Evolutionary conservation across 2,113 vertebrate genomes (phyloP).

Genomic region (Paramisgurnus dabryanus): DNA sequence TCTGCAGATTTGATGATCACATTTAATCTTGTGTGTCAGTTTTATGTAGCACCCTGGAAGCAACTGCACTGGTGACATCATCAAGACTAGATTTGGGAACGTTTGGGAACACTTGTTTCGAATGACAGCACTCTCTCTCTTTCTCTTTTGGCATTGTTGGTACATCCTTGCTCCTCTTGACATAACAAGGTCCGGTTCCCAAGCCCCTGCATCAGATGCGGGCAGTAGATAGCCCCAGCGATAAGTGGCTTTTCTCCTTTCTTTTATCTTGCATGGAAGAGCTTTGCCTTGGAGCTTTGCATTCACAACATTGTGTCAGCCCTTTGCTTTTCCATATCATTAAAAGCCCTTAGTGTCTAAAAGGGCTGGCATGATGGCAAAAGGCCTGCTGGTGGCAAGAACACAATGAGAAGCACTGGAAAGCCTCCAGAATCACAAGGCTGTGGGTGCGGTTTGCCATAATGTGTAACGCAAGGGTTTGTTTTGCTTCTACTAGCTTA

Average conservation of each 20-base stretch:
- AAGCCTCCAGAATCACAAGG: conserved; percentile 36
- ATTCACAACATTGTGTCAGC: conserved; percentile 44
- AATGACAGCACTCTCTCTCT: conserved; percentile 36
- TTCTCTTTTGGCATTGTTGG: conserved; percentile 43
- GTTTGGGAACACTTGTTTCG: conserved; percentile 28
- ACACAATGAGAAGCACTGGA: conserved; percentile 41
- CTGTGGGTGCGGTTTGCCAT: neutral
- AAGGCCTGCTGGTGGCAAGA: conserved; percentile 39
- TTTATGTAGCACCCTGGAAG: conserved; percentile 25
- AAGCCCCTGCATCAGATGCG: conserved; percentile 50
- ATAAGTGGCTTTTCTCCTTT: conserved; percentile 52
- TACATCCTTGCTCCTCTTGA: conserved; percentile 44
- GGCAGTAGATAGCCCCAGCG: conserved; percentile 46
- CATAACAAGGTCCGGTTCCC: conserved; percentile 51
- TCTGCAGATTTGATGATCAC: neutral
- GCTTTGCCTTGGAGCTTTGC: conserved; percentile 44
- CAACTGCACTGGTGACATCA: conserved; percentile 18
- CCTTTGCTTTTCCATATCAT: conserved; percentile 39
- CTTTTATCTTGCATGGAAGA: conserved; percentile 51
- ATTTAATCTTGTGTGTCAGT: neutral
- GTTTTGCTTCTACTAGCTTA: conserved; percentile 1
- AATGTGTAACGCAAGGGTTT: conserved; percentile 31
- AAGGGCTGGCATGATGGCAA: conserved; percentile 38
- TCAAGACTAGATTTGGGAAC: conserved; percentile 23
- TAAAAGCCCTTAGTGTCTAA: conserved; percentile 45